Percentiles rank a stretch among this genome's conserved stretches.
phyloP scores from a whole-genome alignment of 2,888 invertebrate genomes.

The Pteria penguin region DNA sequence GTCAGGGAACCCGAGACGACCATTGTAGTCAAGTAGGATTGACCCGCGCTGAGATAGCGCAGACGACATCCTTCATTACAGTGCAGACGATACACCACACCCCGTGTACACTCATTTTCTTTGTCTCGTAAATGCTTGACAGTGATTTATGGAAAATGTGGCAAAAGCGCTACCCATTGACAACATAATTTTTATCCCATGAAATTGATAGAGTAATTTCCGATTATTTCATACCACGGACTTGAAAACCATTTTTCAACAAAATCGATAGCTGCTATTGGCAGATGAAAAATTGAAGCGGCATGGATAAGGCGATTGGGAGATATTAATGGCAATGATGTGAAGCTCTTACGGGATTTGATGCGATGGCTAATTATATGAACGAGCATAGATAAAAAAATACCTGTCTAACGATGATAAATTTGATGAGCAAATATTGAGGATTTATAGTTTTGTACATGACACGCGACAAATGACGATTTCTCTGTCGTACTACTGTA shows the following conservation, averaged over 20 bases:
- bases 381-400: background rate
- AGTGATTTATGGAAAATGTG: background rate
- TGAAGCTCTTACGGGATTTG: background rate
- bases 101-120: background rate
- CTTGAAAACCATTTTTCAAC: slow-evolving; percentile 3
- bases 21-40: background rate
- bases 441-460: background rate
- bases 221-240: slow-evolving; percentile 15
- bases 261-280: background rate
- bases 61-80: too few relatives aligned
- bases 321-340: background rate
- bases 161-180: slow-evolving; percentile 16
- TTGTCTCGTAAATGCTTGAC: background rate
- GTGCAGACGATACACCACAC: too few relatives aligned
- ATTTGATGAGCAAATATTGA: background rate
- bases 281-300: background rate
- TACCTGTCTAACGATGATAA: background rate
- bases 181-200: slow-evolving; percentile 31
- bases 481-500: too few relatives aligned
- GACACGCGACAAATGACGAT: too few relatives aligned
- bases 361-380: background rate
- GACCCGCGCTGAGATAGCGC: background rate
- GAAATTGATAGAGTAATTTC: slow-evolving; percentile 30
- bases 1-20: background rate
- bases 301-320: background rate